Conservation (phyloP, 2,113 vertebrate species). For the Dromaius novaehollandiae region DNA sequence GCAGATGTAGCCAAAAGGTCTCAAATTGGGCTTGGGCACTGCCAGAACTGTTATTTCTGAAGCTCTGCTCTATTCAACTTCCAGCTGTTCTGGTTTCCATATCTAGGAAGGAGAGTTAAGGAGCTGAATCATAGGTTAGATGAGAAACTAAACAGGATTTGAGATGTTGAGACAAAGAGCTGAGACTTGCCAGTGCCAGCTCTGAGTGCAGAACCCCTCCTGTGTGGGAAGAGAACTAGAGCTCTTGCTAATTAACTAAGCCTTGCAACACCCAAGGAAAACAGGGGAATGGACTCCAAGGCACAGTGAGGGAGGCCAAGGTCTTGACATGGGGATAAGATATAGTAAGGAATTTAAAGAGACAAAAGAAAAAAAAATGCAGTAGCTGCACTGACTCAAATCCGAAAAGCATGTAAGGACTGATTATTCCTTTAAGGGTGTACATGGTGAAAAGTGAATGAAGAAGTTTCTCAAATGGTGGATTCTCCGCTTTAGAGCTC, state of each 20-base stretch:
- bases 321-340: background rate
- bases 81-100: background rate
- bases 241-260: background rate
- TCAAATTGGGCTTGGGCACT: background rate
- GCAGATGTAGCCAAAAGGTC: background rate
- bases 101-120: background rate
- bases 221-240: background rate
- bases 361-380: background rate
- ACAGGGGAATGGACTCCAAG: background rate
- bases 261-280: background rate
- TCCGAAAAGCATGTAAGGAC: background rate
- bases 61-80: background rate
- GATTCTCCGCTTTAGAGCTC: background rate
- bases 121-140: background rate
- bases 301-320: background rate
- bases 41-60: background rate
- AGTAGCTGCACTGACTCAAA: background rate
- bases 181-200: background rate
- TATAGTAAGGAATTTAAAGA: background rate
- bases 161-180: background rate
- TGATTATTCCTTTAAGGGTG: background rate
- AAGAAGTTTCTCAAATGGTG: background rate
- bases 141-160: slow-evolving; percentile 3
- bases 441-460: background rate
- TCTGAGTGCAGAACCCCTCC: background rate